These are phyloP conservation scores for Gambelia wislizenii DNA, from an alignment of 2,797 vertebrate genomes.

Conservation along the genomic window DNA sequence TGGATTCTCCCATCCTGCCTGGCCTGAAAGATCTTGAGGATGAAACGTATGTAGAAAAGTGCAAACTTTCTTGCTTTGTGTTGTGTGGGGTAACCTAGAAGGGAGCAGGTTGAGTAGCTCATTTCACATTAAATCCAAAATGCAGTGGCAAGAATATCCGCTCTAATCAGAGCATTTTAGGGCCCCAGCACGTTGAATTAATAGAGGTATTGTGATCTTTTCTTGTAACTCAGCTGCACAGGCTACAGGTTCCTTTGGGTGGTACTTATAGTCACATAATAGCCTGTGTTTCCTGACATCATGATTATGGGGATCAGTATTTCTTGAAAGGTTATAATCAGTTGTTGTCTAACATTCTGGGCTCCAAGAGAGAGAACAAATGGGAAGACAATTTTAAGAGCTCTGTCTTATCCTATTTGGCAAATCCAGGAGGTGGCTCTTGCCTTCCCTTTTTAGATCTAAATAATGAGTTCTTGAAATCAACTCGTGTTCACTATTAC, in stretches of 20 bases:
- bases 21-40: slow-evolving; percentile 54
- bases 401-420: background rate
- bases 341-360: background rate
- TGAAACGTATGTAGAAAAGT: slow-evolving; percentile 69
- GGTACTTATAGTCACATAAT: no score
- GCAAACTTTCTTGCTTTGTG: fast-evolving
- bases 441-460: background rate
- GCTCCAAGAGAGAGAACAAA: background rate
- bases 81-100: background rate
- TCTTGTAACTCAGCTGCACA: no score
- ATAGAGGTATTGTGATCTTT: background rate
- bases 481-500: background rate
- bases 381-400: background rate
- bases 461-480: background rate
- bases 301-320: background rate
- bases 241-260: no score
- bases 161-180: background rate
- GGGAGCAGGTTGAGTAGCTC: background rate
- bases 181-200: background rate
- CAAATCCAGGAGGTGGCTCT: background rate
- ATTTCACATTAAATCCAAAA: background rate
- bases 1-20: slow-evolving; percentile 74
- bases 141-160: background rate
- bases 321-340: background rate
- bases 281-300: no score